Conservation (phyloP, 2,888 invertebrate genomes). For the Drosophila niveifrons region DNA sequence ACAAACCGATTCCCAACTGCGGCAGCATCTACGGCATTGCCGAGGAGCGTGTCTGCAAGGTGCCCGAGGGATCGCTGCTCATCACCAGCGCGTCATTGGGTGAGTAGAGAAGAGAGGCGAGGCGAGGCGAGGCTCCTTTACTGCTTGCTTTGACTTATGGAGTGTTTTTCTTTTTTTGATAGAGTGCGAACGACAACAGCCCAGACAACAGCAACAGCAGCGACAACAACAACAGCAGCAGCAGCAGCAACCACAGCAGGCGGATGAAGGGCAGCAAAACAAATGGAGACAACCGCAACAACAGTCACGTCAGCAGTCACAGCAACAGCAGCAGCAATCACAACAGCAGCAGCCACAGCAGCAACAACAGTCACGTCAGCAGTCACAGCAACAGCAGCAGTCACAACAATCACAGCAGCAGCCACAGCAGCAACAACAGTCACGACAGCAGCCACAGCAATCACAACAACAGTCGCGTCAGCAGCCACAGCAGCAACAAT, state of each 20-base stretch:
- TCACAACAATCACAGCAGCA: slow-evolving; percentile 4
- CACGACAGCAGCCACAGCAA: not conserved
- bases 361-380: not conserved
- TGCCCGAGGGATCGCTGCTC: slow-evolving; percentile 85
- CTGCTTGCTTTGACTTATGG: too few species aligned
- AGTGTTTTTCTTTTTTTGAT: too few species aligned
- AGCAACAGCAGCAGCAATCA: not conserved
- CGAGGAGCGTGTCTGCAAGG: slow-evolving; percentile 84
- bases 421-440: slow-evolving; percentile 8
- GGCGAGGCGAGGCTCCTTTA: too few species aligned
- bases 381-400: not conserved
- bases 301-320: not conserved
- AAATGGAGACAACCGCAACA: too few species aligned
- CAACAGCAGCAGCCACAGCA: not conserved
- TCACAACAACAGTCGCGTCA: not conserved
- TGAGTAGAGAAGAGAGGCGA: slow-evolving; percentile 28
- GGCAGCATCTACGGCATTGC: slow-evolving; percentile 82
- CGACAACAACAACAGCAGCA: too few species aligned
- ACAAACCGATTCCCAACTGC: slow-evolving; percentile 90
- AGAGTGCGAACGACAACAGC: too few species aligned
- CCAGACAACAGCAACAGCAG: too few species aligned
- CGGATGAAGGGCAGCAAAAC: too few species aligned
- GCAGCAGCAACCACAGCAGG: too few species aligned
- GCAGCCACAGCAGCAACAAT: not conserved
- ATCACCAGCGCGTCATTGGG: slow-evolving; percentile 66